Conservation (phyloP, 2,888 invertebrate species). For the Sialis lutaria region DNA sequence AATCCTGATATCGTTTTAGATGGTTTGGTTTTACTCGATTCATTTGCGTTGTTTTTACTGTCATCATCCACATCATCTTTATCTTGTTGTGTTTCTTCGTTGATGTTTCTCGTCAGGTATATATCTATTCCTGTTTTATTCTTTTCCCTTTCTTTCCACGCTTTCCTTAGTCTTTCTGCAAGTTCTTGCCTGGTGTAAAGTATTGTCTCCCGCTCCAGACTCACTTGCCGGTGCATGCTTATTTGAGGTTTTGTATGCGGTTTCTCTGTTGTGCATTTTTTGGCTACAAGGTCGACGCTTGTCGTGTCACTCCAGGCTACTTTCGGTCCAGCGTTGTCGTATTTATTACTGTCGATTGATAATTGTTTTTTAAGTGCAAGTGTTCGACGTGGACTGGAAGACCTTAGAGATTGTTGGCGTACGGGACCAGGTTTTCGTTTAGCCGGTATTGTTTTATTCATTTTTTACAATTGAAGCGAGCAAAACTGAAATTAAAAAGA, state of each 20-base stretch:
- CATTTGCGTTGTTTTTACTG: not conserved
- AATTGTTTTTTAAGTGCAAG: slow-evolving; percentile 20
- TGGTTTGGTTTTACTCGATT: not conserved
- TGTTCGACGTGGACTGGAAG: slow-evolving; percentile 12
- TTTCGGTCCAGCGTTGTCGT: slow-evolving; percentile 8
- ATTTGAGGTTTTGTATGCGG: slow-evolving; percentile 11
- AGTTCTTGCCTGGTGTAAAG: slow-evolving; percentile 27
- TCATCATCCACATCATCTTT: not conserved
- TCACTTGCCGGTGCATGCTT: slow-evolving; percentile 14
- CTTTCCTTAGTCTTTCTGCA: slow-evolving; percentile 27
- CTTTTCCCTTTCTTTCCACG: slow-evolving; percentile 29
- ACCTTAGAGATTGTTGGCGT: slow-evolving; percentile 21
- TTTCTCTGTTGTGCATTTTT: slow-evolving; percentile 18
- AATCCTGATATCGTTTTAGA: no score
- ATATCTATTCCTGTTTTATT: slow-evolving; percentile 41
- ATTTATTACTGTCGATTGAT: slow-evolving; percentile 14
- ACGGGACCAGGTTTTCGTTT: slow-evolving; percentile 18
- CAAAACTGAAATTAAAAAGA: no score
- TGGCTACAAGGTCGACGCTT: slow-evolving; percentile 18
- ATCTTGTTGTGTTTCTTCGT: slow-evolving; percentile 16
- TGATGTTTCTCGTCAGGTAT: slow-evolving; percentile 33
- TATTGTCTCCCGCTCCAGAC: slow-evolving; percentile 19
- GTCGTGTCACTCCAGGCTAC: slow-evolving; percentile 12
- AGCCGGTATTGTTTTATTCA: slow-evolving; percentile 9
- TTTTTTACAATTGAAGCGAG: no score